A percentile compares a stretch with the other conserved stretches of the same genome.
Conservation (phyloP, 2,888 invertebrate genomes). For the Microplitis manilae region DNA sequence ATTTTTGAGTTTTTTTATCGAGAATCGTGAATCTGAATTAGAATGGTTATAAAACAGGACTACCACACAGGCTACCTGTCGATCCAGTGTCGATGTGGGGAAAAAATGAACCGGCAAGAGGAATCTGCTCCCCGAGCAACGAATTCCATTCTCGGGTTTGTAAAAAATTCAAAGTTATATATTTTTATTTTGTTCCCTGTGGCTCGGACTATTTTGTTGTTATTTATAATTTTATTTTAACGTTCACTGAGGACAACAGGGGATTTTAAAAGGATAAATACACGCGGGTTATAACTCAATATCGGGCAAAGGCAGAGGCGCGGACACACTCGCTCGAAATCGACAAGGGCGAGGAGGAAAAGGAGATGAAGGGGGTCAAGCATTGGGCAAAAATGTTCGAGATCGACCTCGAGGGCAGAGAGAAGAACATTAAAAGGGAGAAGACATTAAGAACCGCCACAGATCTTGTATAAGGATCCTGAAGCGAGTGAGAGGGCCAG, state of each 20-base stretch:
- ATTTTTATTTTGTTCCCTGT: constrained; percentile 20
- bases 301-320: constrained; percentile 59
- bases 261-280: constrained; percentile 64
- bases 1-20: not conserved
- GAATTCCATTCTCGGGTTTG: not conserved
- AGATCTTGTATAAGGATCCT: constrained; percentile 66
- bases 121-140: not conserved
- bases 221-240: constrained; percentile 28
- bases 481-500: constrained; percentile 50
- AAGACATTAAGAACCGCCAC: constrained; percentile 70
- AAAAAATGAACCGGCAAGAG: constrained; percentile 10
- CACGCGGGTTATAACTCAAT: constrained; percentile 68
- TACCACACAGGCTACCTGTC: not conserved
- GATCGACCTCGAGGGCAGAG: constrained; percentile 69
- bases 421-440: constrained; percentile 69
- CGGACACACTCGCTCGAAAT: constrained; percentile 24
- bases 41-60: constrained; percentile 28
- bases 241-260: constrained; percentile 48
- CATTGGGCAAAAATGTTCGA: constrained; percentile 66
- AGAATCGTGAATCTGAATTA: constrained; percentile 30
- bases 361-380: constrained; percentile 42
- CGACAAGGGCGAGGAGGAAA: constrained; percentile 9
- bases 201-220: constrained; percentile 18
- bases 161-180: not conserved
- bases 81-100: constrained; percentile 1